Evolutionary conservation across 1,140 invertebrate species (phyloP), one percentile per base, ranked within the genome.

Genomic region (Solen grandis): DNA sequence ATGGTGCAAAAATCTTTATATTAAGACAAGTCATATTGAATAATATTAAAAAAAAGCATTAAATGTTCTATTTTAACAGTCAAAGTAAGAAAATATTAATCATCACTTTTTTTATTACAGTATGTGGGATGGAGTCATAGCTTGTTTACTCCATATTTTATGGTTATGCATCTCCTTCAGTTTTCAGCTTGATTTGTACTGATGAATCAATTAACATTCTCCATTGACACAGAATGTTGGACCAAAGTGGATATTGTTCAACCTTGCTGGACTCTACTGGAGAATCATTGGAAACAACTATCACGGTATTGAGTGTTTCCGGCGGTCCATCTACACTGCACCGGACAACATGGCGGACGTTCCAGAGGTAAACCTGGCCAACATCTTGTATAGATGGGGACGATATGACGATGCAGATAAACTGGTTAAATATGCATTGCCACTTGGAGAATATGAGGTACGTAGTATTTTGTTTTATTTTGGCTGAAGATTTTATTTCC

Each of bases 181-280:
- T n/a, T n/a, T n/a, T n/a, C n/a, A n/a, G n/a, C n/a, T n/a, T n/a
- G n/a, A n/a, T n/a, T n/a, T n/a, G n/a, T n/a, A n/a, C n/a, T n/a
- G n/a, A n/a, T n/a, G n/a, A n/a, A n/a, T n/a, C n/a, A n/a, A n/a
- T n/a, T n/a, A n/a, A n/a, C n/a, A n/a, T n/a, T n/a, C n/a, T n/a
- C n/a, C n/a, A n/a, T n/a, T n/a, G n/a, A n/a, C n/a, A n/a, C 89
- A 96, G 95, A 94, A 94, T 91, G 90, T 94, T 77, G 95, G 94
- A 0, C 95, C 95, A 0, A 93, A 93, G 73, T 97, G 97, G 96
- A 93, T 97, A 25, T 94, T 97, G 88, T 95, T 96, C 86, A 96
- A 97, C 88, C 91, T 97, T 80, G 96, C 96, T 60, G 95, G 96
- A 16, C 94, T 97, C 65, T 97, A 96, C 92, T 97, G 96, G 96